Base-by-base conservation (phyloP, 2,888 invertebrate species). In the Machimus rusticus region DNA sequence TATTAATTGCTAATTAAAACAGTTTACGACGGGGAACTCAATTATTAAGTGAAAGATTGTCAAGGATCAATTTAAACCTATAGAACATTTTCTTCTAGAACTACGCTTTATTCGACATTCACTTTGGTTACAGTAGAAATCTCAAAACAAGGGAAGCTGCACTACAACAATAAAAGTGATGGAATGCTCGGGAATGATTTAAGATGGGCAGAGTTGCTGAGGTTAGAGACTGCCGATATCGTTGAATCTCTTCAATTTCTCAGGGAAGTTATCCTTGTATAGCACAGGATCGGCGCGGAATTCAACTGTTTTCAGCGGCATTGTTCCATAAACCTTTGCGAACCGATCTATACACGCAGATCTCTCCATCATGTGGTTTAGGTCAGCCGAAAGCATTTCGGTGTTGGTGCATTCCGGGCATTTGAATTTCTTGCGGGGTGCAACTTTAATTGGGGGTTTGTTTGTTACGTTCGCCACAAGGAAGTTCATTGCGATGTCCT, bases 401-500 rank as follows among this genome's bases (percentile, higher is more conserved):
- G 96, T 98, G 92, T 97, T 98, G 3, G 96, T 96, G 93, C 99
- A 99, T 92, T 98, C 97, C 0, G 98, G 98, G 91, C 99, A 99
- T 92, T 98, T 98, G 93, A 99, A 99, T 92, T 99, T 99, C 92
- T 99, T 99, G 5, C 98, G 94, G 0, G 99, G 98, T 0, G 98
- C 96, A 43, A 99, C 98, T 94, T 98, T 98, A 87, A 99, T 98
- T 0, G 99, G 98, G 1, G 98, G 96, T 93, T 98, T 98, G 90
- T 97, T 96, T 0, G 99, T 99, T 23, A 97, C 93, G 92, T 99
- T 98, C 2, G 98, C 96, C 43, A 99, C 97, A 5, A 99, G 94
- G 93, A 99, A 99, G 93, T 99, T 99, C 98, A 99, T 99, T 0
- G 99, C 99, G 90, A 99, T 98, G 91, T 99, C 99, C 92, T 99